Percentiles rank a stretch among this genome's conserved stretches.
These are phyloP conservation scores for Exocentrus adspersus DNA, from an alignment of 2,888 invertebrate genomes.

Conservation along the genomic window DNA sequence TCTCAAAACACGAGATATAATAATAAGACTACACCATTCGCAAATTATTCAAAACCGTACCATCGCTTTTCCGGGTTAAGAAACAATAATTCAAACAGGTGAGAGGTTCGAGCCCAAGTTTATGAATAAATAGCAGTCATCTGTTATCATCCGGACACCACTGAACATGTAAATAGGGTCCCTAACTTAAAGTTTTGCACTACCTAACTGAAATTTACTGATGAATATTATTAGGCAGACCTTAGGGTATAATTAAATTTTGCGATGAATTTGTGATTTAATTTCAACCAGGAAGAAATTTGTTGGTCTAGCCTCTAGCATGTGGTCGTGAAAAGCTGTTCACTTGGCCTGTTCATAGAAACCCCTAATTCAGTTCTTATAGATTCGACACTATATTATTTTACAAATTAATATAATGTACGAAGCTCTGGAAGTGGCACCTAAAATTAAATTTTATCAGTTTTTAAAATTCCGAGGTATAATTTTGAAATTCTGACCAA, in stretches of 20 bases:
- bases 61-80: background rate
- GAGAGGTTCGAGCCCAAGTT: background rate
- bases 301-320: background rate
- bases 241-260: background rate
- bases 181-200: background rate
- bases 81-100: background rate
- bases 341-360: too few species aligned
- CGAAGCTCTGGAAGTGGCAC: too few species aligned
- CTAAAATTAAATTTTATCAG: too few species aligned
- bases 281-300: background rate
- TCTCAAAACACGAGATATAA: slow-evolving; percentile 16
- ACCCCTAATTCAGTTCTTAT: too few species aligned
- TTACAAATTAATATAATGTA: too few species aligned
- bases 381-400: too few species aligned
- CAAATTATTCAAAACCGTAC: background rate
- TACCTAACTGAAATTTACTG: background rate
- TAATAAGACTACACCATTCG: slow-evolving; percentile 1
- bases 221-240: background rate
- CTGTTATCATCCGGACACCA: background rate
- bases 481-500: too few species aligned
- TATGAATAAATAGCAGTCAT: background rate
- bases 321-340: too few species aligned
- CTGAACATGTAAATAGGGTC: background rate
- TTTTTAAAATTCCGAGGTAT: too few species aligned
- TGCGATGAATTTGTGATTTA: background rate